A percentile compares a stretch with the other conserved stretches of the same genome.
These are phyloP conservation scores for Macaria liturata DNA, from an alignment of 2,888 invertebrate species.

Conservation along the genomic window DNA sequence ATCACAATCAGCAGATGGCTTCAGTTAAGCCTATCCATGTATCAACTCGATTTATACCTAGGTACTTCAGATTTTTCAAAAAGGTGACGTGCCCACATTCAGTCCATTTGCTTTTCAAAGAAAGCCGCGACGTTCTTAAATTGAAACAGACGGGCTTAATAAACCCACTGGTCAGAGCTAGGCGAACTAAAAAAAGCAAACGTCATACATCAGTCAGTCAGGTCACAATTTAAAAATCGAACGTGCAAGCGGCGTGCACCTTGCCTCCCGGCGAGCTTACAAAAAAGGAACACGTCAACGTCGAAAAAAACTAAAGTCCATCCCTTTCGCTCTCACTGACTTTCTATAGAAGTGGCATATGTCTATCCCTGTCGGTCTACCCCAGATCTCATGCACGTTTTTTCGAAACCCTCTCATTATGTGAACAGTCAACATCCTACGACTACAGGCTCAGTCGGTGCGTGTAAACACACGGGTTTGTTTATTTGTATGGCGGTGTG, in stretches of 20 bases:
- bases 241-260: conserved; percentile 60
- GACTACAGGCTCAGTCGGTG: conserved; percentile 46
- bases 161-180: conserved; percentile 12
- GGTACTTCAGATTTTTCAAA: no score
- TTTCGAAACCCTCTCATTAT: conserved; percentile 76
- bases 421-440: conserved; percentile 64
- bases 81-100: conserved; percentile 10
- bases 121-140: conserved; percentile 23
- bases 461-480: conserved; percentile 55
- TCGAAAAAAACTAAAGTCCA: conserved; percentile 56
- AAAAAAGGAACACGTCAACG: conserved; percentile 63
- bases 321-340: conserved; percentile 44
- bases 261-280: conserved; percentile 77
- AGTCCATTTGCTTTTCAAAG: conserved; percentile 24
- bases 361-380: conserved; percentile 51
- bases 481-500: conserved; percentile 45
- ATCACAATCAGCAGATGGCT: conserved; percentile 4
- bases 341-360: conserved; percentile 31
- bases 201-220: conserved; percentile 69
- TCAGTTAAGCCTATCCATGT: conserved; percentile 1
- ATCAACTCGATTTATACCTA: conserved; percentile 4
- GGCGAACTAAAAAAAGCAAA: conserved; percentile 34
- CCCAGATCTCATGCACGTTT: conserved; percentile 64
- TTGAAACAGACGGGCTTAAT: conserved; percentile 8
- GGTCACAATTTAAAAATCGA: conserved; percentile 74